Base-by-base conservation (phyloP, 2,888 invertebrate genomes). In the Dione vanillae region DNA sequence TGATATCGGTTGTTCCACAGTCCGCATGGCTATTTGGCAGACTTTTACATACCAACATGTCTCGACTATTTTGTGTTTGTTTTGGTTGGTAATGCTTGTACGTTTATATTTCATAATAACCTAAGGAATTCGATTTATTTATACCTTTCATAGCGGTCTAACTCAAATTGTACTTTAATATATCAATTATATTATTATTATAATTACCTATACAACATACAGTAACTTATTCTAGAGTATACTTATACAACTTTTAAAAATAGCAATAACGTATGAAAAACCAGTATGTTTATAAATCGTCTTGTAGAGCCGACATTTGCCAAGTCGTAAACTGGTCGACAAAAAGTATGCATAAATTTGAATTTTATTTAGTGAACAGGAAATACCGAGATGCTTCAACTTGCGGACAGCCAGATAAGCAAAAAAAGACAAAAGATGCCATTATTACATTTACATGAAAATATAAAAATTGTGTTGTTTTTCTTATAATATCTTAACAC, bases 301-400 rank as follows among this genome's bases (percentile, higher is more conserved):
- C 65, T 67, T 61, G 62, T 69, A 52, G 62, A 67, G 64, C 66
- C 72, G 74, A 78, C 70, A 75, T 79, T 81, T 77, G 76, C 76
- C 67, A 72, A 78, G 75, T 82, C 80, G 83, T 83, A 84, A 82
- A 83, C 82, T 82, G 82, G 84, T 87, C 86, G 84, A 86, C 89
- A 91, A 91, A 90, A 90, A 90, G 84, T 86, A 88, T 89, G 91
- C 87, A 92, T 91, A 91, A 76, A 91, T 91, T 92, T 90, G 86
- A 90, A 91, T 92, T 84, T 84, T 84, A 88, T 89, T 90, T 88
- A 74, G 83, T 85, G 75, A 91, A 88, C 91, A 92, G 91, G 91
- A 92, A 92, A 90, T 90, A 88, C 84, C 83, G 78, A 83, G 85
- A 84, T 82, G 79, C 77, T 77, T 76, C 81, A 78, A 81, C 75